Evolutionary conservation across 2,113 vertebrate species (phyloP), one percentile per base, ranked within the genome.

Genomic region (Microcebus lehilahytsara): DNA sequence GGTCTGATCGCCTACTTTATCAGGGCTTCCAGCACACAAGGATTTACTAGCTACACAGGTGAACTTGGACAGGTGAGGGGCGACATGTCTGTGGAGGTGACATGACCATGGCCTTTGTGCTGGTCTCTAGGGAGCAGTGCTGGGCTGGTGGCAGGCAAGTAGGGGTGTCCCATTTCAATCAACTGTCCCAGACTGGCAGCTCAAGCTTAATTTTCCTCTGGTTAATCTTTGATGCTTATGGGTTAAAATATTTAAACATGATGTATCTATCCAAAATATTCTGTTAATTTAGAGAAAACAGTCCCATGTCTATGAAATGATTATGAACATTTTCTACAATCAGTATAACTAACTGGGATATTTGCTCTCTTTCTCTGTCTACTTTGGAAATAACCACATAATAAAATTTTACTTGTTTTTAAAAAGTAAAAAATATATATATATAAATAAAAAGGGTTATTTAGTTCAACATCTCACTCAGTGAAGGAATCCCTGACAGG

Each of bases 361-460:
- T 97, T 53, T 98, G 96, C 95, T 92, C 85, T 6, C 53, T 16
- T 98, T 98, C 96, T 98, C 94, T 98, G 97, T 98, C 93, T 94
- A 98, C 92, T 98, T 98, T 98, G 98, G 96, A 97, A 98, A 97
- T 86, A 66, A 98, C 96, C 98, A 92, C 69, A 87, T 95, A 98
- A 97, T 98, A 98, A 97, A 97, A n/a, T 67, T 90, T 97, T 96
- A 89, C 62, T 90, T 49, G 6, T 89, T 85, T 96, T 89, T 51
- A 51, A 20, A 46, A 86, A 89, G 77, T 51, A 42, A 58, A 58
- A 58, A 58, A 53, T 51, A 51, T 13, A 51, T 13, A 51, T 51
- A 46, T 46, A 46, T 8, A 12, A 51, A 51, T 51, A 56, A 25
- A 30, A 71, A 86, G 79, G 46, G 32, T 83, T 37, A 25, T 34